Conservation (phyloP, 2,888 invertebrate species). For the Noctua pronuba region DNA sequence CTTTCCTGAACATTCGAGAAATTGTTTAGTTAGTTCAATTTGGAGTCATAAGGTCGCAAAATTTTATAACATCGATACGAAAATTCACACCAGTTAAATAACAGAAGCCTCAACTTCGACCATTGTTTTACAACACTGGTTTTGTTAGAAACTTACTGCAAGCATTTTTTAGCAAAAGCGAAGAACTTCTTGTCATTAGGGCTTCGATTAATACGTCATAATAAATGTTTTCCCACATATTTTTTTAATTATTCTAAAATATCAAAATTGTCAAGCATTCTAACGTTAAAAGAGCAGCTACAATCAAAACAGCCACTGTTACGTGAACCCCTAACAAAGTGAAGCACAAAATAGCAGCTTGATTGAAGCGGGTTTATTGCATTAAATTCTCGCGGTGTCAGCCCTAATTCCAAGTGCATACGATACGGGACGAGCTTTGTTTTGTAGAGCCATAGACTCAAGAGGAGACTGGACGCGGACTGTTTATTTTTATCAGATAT, state of each 20-base stretch:
- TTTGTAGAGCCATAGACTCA: constrained; percentile 64
- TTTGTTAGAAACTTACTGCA: not conserved
- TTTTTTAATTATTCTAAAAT: not conserved
- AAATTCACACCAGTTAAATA: not conserved
- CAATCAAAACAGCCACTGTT: not conserved
- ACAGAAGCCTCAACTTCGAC: too few relatives aligned
- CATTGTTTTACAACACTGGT: not conserved
- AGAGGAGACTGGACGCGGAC: constrained; percentile 53
- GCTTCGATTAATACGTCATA: not conserved
- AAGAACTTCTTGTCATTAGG: too few relatives aligned
- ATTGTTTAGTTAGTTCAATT: not conserved
- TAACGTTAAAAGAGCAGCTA: not conserved
- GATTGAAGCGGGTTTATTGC: constrained; percentile 50
- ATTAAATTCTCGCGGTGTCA: constrained; percentile 63
- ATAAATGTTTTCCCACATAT: not conserved
- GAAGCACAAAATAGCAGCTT: constrained; percentile 43
- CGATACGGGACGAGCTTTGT: constrained; percentile 74
- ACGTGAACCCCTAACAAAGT: constrained; percentile 43
- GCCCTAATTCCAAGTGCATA: constrained; percentile 68
- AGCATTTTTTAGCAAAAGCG: not conserved
- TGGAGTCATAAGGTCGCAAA: not conserved
- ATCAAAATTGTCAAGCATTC: not conserved
- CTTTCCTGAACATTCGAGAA: not conserved
- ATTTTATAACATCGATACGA: not conserved
- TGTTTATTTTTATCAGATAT: not conserved